These are phyloP conservation scores for Chaunax sp. DNA, from an alignment of 2,797 vertebrate species.

Conservation along the genomic window DNA sequence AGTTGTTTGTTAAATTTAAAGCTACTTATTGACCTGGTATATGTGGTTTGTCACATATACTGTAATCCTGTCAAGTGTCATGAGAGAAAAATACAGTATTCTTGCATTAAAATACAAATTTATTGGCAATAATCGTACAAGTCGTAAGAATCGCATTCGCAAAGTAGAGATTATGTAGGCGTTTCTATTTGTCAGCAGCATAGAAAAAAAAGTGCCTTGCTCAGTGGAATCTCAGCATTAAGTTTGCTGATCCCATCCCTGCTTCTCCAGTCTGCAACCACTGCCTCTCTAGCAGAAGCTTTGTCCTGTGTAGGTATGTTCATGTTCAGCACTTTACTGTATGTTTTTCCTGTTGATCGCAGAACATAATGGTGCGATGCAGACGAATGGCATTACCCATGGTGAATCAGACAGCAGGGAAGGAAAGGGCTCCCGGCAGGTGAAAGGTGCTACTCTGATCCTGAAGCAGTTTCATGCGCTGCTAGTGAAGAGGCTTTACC, in stretches of 20 bases:
- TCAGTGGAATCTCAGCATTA: neutral
- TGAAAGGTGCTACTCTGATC: constrained; percentile 78
- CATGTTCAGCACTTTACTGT: neutral
- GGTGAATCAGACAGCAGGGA: constrained; percentile 62
- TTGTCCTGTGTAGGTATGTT: neutral
- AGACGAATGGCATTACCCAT: constrained; percentile 35
- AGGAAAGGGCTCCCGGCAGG: constrained; percentile 82
- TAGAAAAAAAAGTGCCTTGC: neutral
- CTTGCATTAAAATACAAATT: neutral
- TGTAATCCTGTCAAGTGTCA: neutral
- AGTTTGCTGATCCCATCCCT: neutral
- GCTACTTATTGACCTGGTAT: neutral
- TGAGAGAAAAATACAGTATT: neutral
- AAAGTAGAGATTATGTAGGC: neutral
- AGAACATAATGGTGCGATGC: constrained; percentile 61
- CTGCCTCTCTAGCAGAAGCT: neutral
- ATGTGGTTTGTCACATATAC: neutral
- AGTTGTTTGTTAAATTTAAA: neutral
- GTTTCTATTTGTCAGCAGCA: no score
- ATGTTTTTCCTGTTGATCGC: neutral
- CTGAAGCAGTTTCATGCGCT: constrained; percentile 91
- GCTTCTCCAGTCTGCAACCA: neutral
- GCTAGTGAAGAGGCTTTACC: constrained; percentile 91
- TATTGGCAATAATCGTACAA: neutral
- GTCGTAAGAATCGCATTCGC: neutral